A percentile compares a stretch with the other conserved stretches of the same genome.
phyloP scores from a whole-genome alignment of 2,113 vertebrate genomes.

The Triplophysa dalaica region DNA sequence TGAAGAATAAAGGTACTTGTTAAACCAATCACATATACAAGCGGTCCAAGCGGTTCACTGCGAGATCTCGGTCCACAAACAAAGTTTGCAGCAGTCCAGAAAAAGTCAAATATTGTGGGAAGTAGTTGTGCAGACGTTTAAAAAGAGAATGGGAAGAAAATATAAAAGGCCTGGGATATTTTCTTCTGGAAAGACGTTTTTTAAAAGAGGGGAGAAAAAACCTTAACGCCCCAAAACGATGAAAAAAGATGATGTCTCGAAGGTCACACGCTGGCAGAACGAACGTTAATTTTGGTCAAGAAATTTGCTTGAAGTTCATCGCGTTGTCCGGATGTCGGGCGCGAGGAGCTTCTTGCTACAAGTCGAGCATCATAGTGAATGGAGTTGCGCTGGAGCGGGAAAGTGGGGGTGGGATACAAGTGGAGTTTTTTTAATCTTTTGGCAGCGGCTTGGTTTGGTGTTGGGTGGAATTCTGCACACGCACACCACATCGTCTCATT shows the following conservation, averaged over 20 bases:
- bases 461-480: conserved; percentile 74
- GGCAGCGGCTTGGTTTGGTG: conserved; percentile 61
- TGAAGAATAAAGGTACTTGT: conserved; percentile 66
- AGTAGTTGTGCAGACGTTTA: neutral
- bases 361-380: conserved; percentile 76
- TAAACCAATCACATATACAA: conserved; percentile 67
- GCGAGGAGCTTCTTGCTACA: conserved; percentile 68
- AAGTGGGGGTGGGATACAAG: conserved; percentile 72
- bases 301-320: conserved; percentile 72
- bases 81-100: conserved; percentile 15
- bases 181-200: conserved; percentile 1
- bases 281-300: conserved; percentile 62
- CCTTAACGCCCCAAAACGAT: conserved; percentile 22
- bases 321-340: conserved; percentile 61
- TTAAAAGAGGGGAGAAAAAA: neutral
- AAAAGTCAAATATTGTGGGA: neutral
- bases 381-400: conserved; percentile 58
- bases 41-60: conserved; percentile 46
- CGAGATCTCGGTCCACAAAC: conserved; percentile 17
- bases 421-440: conserved; percentile 65
- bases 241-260: conserved; percentile 55
- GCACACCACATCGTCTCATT: conserved; percentile 66
- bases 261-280: conserved; percentile 53
- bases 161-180: neutral
- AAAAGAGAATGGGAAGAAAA: neutral